Evolutionary conservation across 2,113 vertebrate species (phyloP).

Genomic region (Myiozetetes cayanensis): DNA sequence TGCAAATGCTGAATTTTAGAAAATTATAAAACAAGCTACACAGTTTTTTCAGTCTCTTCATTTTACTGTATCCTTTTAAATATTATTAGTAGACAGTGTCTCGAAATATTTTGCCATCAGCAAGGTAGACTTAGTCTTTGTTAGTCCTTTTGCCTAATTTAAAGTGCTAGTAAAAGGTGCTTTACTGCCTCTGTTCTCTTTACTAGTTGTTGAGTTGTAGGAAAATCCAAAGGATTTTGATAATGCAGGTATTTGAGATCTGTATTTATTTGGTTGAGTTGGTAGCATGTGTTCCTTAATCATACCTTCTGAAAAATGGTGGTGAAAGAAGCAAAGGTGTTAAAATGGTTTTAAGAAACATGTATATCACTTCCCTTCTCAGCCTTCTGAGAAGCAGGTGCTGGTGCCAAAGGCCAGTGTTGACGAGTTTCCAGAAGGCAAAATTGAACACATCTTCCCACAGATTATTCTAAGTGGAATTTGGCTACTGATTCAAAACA

Average conservation of each 20-base stretch:
- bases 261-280: neutral
- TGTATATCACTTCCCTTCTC: neutral
- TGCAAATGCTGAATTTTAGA: neutral
- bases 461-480: neutral
- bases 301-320: neutral
- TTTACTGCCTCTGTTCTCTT: neutral
- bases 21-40: neutral
- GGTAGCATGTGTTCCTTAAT: neutral
- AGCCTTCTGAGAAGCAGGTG: neutral
- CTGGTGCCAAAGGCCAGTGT: neutral
- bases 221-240: neutral
- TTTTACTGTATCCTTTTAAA: neutral
- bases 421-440: neutral
- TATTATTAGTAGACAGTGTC: neutral
- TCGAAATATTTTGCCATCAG: neutral
- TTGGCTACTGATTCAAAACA: neutral
- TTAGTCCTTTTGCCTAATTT: neutral
- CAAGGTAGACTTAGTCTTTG: neutral
- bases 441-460: neutral
- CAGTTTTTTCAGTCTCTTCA: neutral
- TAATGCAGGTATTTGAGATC: neutral
- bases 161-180: neutral
- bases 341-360: neutral
- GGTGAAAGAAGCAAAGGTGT: neutral
- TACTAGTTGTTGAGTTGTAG: neutral